phyloP scores from a whole-genome alignment of 2,888 invertebrate species.

The Choristoneura rosaceana region DNA sequence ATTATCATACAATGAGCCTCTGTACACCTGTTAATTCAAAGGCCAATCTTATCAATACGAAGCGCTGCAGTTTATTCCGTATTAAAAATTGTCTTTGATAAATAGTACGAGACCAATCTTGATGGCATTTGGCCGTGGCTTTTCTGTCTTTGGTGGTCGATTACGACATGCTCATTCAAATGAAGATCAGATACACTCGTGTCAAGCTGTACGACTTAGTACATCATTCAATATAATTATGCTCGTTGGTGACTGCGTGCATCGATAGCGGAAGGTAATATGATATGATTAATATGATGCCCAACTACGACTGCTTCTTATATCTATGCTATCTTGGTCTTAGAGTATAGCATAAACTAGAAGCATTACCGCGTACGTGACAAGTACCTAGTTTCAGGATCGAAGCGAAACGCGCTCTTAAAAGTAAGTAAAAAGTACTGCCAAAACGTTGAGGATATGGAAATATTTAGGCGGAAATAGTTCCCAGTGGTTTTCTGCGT shows the following conservation, averaged over 20 bases:
- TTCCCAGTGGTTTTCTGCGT: no score
- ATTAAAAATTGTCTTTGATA: slow-evolving; percentile 42
- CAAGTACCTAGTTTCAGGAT: no score
- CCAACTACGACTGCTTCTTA: not conserved
- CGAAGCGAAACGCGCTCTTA: no score
- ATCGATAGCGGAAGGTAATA: slow-evolving; percentile 30
- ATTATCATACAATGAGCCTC: slow-evolving; percentile 42
- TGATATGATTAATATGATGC: slow-evolving; percentile 27
- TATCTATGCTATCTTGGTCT: not conserved
- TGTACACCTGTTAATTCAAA: slow-evolving; percentile 33
- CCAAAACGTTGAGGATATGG: no score
- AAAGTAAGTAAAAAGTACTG: no score
- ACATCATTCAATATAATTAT: slow-evolving; percentile 41
- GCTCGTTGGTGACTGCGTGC: slow-evolving; percentile 14
- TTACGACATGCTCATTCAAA: slow-evolving; percentile 40
- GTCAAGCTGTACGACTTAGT: slow-evolving; percentile 31
- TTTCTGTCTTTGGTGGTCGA: slow-evolving; percentile 40
- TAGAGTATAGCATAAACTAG: no score
- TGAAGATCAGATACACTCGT: slow-evolving; percentile 39
- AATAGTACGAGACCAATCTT: slow-evolving; percentile 38
- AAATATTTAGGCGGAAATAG: no score
- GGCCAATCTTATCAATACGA: slow-evolving; percentile 21
- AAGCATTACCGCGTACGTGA: no score
- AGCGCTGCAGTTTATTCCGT: slow-evolving; percentile 25
- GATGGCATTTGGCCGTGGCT: slow-evolving; percentile 42